These are phyloP conservation scores for Brachionus koreanus DNA, from an alignment of 1,140 invertebrate genomes.

Conservation along the genomic window DNA sequence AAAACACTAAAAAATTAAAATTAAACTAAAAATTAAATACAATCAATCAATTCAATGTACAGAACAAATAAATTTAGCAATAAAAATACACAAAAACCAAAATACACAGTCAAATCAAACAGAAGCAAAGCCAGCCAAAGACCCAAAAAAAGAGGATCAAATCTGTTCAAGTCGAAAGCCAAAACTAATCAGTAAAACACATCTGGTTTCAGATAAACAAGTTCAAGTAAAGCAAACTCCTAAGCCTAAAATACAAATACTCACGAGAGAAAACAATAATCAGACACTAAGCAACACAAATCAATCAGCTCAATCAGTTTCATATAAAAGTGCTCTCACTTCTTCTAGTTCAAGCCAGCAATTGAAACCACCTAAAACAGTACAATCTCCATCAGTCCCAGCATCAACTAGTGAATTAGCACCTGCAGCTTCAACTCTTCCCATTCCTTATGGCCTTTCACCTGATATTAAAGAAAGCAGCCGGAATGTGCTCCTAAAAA, in stretches of 20 bases:
- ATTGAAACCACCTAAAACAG: not conserved
- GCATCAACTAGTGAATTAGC: not conserved
- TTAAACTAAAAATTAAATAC: conserved; percentile 19
- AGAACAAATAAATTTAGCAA: conserved; percentile 6
- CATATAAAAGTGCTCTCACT: not conserved
- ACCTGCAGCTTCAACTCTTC: conserved; percentile 2
- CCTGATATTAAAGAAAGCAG: not conserved
- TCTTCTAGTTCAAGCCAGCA: not conserved
- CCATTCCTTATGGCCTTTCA: not conserved
- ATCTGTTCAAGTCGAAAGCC: not conserved
- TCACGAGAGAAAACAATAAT: not conserved
- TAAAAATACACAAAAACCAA: not conserved
- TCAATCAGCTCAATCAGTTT: not conserved
- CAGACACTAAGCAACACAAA: not conserved
- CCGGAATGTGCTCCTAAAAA: not conserved
- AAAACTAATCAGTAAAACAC: conserved; percentile 22
- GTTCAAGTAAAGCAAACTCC: not conserved
- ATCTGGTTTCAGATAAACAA: not conserved
- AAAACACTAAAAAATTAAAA: conserved; percentile 37
- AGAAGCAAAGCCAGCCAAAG: not conserved
- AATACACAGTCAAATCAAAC: not conserved
- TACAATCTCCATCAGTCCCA: conserved; percentile 22
- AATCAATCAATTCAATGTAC: conserved; percentile 1
- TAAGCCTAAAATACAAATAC: conserved; percentile 29
- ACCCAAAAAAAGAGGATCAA: not conserved